These are phyloP conservation scores for Micrasema longulum DNA, from an alignment of 1,140 invertebrate species.

Conservation along the genomic window DNA sequence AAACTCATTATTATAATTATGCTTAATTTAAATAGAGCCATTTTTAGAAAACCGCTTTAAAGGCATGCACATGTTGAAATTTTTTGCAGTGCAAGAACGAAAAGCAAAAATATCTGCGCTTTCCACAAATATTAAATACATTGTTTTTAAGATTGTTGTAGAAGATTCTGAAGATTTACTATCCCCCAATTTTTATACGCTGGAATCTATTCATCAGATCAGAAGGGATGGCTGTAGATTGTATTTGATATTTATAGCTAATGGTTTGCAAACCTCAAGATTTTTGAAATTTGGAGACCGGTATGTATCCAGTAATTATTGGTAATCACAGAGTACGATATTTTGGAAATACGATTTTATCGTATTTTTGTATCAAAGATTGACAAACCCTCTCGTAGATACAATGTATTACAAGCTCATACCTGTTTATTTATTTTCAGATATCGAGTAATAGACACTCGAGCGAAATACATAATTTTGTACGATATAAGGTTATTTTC, in stretches of 20 bases:
- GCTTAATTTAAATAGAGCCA: no score
- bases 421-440: slow-evolving; percentile 64
- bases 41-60: no score
- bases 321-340: no score
- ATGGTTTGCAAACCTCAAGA: slow-evolving; percentile 74
- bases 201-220: slow-evolving; percentile 69
- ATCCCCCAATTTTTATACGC: slow-evolving; percentile 69
- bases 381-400: no score
- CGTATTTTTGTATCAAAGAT: no score
- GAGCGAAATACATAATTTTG: slow-evolving; percentile 76
- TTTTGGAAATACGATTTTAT: no score
- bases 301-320: no score
- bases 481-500: slow-evolving; percentile 76
- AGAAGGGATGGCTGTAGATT: slow-evolving; percentile 75
- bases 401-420: no score
- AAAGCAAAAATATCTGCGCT: no score
- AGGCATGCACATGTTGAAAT: no score
- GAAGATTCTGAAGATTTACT: slow-evolving; percentile 75
- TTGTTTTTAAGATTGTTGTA: slow-evolving; percentile 68
- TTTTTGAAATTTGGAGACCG: slow-evolving; percentile 78
- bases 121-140: slow-evolving; percentile 8
- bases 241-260: slow-evolving; percentile 79
- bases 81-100: no score
- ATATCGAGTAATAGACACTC: slow-evolving; percentile 75
- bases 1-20: no score